These are phyloP conservation scores for Melanophora roralis DNA, from an alignment of 2,888 invertebrate species.

Conservation along the genomic window DNA sequence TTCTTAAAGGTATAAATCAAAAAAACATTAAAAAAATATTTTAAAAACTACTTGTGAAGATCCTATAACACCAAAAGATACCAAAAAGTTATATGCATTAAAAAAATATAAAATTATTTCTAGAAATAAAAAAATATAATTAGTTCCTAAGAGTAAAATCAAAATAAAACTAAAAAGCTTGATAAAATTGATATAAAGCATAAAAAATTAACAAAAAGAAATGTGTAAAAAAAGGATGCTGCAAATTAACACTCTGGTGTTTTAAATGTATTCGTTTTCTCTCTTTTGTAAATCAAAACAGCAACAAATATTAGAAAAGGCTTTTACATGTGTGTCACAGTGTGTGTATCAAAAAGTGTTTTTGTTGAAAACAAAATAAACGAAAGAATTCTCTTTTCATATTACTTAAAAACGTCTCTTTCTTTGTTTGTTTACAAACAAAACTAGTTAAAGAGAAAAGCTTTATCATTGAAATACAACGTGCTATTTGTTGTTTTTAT, in stretches of 20 bases:
- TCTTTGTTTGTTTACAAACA: slow-evolving; percentile 34
- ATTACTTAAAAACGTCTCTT: not conserved
- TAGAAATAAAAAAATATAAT: not conserved
- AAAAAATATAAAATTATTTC: not conserved
- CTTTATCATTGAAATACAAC: slow-evolving; percentile 34
- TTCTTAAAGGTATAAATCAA: too few species aligned
- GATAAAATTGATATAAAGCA: slow-evolving; percentile 8
- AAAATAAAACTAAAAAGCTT: not conserved
- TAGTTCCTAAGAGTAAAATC: not conserved
- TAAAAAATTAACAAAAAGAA: slow-evolving; percentile 19
- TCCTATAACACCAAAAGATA: not conserved
- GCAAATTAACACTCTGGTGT: not conserved
- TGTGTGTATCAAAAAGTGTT: not conserved
- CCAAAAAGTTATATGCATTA: not conserved
- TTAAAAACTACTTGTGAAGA: not conserved
- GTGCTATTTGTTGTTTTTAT: not conserved
- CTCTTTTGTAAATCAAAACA: not conserved
- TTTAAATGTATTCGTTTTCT: slow-evolving; percentile 14
- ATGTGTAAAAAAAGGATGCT: slow-evolving; percentile 18
- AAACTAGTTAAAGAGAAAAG: not conserved
- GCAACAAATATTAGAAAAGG: not conserved
- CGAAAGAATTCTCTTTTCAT: not conserved
- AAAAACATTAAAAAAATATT: not conserved
- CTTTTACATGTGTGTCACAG: not conserved
- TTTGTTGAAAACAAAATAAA: not conserved